Evolutionary conservation across 2,888 invertebrate genomes (phyloP), one percentile per base, ranked within the genome.

Genomic region (Orthosia incerta): DNA sequence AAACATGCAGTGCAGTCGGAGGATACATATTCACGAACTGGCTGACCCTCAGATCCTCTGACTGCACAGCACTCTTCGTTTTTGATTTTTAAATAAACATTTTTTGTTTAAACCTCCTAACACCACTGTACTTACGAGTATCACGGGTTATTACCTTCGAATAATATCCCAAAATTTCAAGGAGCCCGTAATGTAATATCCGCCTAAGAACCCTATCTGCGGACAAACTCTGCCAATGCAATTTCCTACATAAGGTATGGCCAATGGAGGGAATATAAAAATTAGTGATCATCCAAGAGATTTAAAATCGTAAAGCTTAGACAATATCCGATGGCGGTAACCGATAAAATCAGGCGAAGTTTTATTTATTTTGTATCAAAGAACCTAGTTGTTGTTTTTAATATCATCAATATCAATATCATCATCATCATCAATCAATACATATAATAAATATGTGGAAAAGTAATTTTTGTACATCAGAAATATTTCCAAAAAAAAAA

Each of bases 191-290:
- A 79, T 48, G 23, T 79, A 76, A 79, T 71, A 79, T 76, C 76
- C 62, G 62, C 18, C 11, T 53, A 26, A 50, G 48, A 71, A 53
- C 46, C 20, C 50, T 57, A 39, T 57, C 26, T 53, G 16, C 74
- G 60, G 60, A 70, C 55, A 55, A 60, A 18, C 16, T 39, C 13
- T 12, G 53, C 11, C 15, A 51, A 71, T 79, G 73, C 76, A 73
- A 76, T 76, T 73, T 76, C 73, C 73, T 31, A 57, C 39, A 46
- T 57, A 26, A 76, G 60, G 31, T 60, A 72, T 23, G 23, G 63
- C 31, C 79, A 71, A 76, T 79, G 57, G 56, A 71, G 61, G 61
- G 20, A 23, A 71, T 66, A 77, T 78, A 45, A 61, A 71, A 61
- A 61, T 70, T 55, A 55, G 16, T 48, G 50, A 63, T n/a, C n/a